These are phyloP conservation scores for Beris chalybata DNA, from an alignment of 2,888 invertebrate species.

Conservation along the genomic window DNA sequence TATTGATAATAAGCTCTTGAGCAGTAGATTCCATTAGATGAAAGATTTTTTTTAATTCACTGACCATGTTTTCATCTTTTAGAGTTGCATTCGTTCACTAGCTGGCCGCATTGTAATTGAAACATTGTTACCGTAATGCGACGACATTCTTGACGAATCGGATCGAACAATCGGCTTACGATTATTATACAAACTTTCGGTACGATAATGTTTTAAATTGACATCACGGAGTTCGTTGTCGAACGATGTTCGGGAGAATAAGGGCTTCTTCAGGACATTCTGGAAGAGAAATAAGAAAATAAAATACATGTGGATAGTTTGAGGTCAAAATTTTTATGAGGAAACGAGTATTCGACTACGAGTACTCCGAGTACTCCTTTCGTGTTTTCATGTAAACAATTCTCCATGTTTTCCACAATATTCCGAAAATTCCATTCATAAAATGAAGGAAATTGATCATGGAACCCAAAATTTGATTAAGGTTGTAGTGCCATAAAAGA, in stretches of 20 bases:
- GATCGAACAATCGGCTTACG: constrained; percentile 26
- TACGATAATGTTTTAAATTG: constrained; percentile 31
- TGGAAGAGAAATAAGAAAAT: not conserved
- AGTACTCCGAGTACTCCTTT: no score
- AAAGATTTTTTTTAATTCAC: not conserved
- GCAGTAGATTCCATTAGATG: constrained; percentile 6
- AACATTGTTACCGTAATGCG: constrained; percentile 28
- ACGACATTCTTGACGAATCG: constrained; percentile 29
- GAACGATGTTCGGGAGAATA: constrained; percentile 24
- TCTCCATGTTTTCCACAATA: no score
- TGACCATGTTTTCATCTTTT: constrained; percentile 1
- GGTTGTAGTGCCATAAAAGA: no score
- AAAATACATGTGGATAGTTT: no score
- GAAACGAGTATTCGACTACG: no score
- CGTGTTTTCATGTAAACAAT: no score
- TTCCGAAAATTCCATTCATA: no score
- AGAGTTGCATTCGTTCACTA: constrained; percentile 26
- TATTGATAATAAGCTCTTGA: constrained; percentile 21
- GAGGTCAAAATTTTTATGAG: no score
- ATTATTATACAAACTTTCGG: constrained; percentile 20
- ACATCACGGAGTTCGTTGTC: constrained; percentile 31
- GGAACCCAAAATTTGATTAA: no score
- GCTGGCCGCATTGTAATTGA: constrained; percentile 12
- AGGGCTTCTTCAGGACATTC: constrained; percentile 28
- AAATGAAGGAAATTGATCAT: no score